phyloP scores from a whole-genome alignment of 2,113 vertebrate species.

The Lates calcarifer region DNA sequence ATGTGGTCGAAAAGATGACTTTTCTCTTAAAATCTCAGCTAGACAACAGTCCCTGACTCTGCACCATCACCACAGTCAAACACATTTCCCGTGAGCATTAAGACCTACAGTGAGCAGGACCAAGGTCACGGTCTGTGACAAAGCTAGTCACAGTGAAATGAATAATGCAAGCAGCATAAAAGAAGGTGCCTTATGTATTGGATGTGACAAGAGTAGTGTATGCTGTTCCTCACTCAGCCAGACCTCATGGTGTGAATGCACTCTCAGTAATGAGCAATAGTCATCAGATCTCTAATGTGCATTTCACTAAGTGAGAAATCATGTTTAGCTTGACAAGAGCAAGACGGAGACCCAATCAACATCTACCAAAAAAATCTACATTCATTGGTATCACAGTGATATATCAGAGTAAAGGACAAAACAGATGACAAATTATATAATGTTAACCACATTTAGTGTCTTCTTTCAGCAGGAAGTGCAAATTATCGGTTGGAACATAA shows the following conservation, averaged over 20 bases:
- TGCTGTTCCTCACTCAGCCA: neutral
- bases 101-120: constrained; percentile 22
- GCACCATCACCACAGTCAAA: constrained; percentile 21
- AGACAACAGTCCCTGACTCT: constrained; percentile 6
- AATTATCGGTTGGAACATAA: too few species aligned
- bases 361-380: neutral
- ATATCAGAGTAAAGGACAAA: neutral
- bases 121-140: constrained; percentile 56
- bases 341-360: neutral
- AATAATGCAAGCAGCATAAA: constrained; percentile 55
- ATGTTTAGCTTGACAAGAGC: constrained; percentile 19
- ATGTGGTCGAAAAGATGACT: neutral
- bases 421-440: neutral
- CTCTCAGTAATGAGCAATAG: constrained; percentile 45
- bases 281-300: constrained; percentile 11
- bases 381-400: neutral
- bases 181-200: constrained; percentile 1
- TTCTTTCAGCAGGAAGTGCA: neutral
- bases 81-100: constrained; percentile 38
- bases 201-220: constrained; percentile 41
- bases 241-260: constrained; percentile 13
- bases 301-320: constrained; percentile 46
- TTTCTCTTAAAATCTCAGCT: neutral
- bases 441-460: neutral
- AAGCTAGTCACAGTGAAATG: constrained; percentile 33